Conservation (phyloP, 2,113 vertebrate species). For the Chionodraco myersi region DNA sequence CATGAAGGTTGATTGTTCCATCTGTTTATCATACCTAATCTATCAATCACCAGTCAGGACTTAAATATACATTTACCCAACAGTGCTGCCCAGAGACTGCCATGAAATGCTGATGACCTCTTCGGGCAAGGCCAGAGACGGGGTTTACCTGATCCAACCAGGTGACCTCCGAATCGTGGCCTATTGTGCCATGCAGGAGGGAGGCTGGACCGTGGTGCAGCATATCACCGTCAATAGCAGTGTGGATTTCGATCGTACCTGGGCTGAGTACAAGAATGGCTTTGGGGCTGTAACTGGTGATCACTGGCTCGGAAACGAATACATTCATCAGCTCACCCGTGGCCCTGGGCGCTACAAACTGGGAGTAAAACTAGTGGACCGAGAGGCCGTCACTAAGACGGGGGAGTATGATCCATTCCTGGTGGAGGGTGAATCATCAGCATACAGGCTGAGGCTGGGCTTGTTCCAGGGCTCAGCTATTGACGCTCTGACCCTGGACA, state of each 20-base stretch:
- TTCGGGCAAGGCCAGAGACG: constrained; percentile 83
- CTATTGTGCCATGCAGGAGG: constrained; percentile 89
- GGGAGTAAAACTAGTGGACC: constrained; percentile 87
- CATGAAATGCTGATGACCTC: constrained; percentile 87
- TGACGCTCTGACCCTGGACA: constrained; percentile 87
- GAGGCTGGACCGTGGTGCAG: constrained; percentile 92
- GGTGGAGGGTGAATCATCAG: constrained; percentile 85
- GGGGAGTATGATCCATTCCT: constrained; percentile 86
- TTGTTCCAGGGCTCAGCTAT: constrained; percentile 85
- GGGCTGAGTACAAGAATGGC: constrained; percentile 89
- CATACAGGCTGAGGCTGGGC: constrained; percentile 87
- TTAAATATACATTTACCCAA: constrained; percentile 34
- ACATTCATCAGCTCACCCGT: constrained; percentile 84
- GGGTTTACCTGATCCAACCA: constrained; percentile 88
- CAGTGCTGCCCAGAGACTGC: constrained; percentile 87
- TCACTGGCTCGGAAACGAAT: constrained; percentile 91
- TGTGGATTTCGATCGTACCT: constrained; percentile 87
- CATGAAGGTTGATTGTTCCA: too few relatives aligned
- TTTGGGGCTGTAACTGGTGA: constrained; percentile 86
- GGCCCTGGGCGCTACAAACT: constrained; percentile 81
- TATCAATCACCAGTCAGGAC: not conserved
- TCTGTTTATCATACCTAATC: too few relatives aligned
- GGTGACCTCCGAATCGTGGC: constrained; percentile 79
- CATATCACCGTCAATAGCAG: constrained; percentile 91
- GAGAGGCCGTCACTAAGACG: constrained; percentile 81